phyloP scores from a whole-genome alignment of 2,888 invertebrate species.

The Archips crataeganus region DNA sequence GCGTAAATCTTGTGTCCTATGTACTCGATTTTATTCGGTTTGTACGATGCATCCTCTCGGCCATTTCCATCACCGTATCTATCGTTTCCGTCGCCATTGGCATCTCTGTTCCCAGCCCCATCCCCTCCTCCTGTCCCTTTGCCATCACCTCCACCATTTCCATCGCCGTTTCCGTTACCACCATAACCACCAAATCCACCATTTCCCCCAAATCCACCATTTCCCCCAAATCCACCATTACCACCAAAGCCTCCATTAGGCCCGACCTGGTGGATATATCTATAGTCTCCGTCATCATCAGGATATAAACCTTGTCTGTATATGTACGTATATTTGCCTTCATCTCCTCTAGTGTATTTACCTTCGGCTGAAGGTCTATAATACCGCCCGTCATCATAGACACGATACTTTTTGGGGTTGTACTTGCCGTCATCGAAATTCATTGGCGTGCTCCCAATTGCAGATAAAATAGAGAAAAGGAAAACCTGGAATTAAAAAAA shows the following conservation, averaged over 20 bases:
- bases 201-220: slow-evolving; percentile 59
- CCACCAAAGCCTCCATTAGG: slow-evolving; percentile 66
- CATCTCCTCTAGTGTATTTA: slow-evolving; percentile 82
- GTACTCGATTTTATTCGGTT: slow-evolving; percentile 60
- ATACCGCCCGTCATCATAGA: slow-evolving; percentile 76
- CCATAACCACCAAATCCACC: slow-evolving; percentile 56
- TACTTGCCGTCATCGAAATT: slow-evolving; percentile 65
- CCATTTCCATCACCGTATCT: slow-evolving; percentile 51
- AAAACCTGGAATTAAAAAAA: slow-evolving; percentile 60
- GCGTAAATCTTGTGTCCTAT: slow-evolving; percentile 71
- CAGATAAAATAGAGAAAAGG: slow-evolving; percentile 56
- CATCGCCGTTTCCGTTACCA: slow-evolving; percentile 47
- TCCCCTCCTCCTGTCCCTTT: slow-evolving; percentile 45
- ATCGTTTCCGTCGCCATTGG: slow-evolving; percentile 49
- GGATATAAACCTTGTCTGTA: slow-evolving; percentile 69
- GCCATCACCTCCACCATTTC: slow-evolving; percentile 45
- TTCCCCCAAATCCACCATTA: slow-evolving; percentile 53
- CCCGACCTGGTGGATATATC: slow-evolving; percentile 77
- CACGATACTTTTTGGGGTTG: slow-evolving; percentile 62
- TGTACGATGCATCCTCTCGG: slow-evolving; percentile 49
- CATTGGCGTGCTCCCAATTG: slow-evolving; percentile 59
- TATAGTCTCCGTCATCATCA: slow-evolving; percentile 77
- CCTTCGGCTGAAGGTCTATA: slow-evolving; percentile 77
- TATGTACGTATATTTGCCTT: slow-evolving; percentile 83
- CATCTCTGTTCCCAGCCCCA: slow-evolving; percentile 21